phyloP scores from a whole-genome alignment of 2,113 vertebrate genomes.

The Diadophis punctatus region DNA sequence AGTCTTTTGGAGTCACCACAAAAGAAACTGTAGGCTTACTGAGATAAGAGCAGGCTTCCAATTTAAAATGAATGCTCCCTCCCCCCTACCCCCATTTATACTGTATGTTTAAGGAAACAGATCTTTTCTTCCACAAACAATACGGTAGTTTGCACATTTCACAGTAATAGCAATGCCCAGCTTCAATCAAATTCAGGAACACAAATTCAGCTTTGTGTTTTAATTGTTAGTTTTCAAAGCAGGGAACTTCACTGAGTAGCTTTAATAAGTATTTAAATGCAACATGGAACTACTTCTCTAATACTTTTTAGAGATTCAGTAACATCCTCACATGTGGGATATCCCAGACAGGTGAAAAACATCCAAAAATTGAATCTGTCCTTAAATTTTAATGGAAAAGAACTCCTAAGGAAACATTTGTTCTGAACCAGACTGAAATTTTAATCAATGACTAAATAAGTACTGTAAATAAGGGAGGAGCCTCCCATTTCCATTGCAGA shows the following conservation, averaged over 20 bases:
- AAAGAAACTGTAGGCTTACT: not conserved
- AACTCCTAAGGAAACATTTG: not conserved
- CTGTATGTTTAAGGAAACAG: constrained; percentile 14
- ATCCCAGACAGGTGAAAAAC: not conserved
- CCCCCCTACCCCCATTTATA: not conserved
- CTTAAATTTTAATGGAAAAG: not conserved
- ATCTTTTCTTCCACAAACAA: constrained; percentile 1
- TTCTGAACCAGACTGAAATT: not conserved
- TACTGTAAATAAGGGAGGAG: not conserved
- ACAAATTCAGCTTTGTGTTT: not conserved
- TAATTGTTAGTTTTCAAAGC: not conserved
- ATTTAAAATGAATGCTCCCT: not conserved
- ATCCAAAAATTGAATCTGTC: not conserved
- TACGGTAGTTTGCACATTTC: not conserved
- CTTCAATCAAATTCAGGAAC: not conserved
- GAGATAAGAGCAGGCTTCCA: constrained; percentile 1
- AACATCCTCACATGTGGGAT: not conserved
- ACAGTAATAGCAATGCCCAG: not conserved
- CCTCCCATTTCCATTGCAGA: not conserved
- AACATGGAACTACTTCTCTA: not conserved
- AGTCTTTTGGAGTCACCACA: not conserved
- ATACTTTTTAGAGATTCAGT: not conserved
- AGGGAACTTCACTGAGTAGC: not conserved
- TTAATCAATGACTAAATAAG: not conserved
- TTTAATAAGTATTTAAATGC: constrained; percentile 6